Evolutionary conservation across 2,797 vertebrate species (phyloP), one percentile per base, ranked within the genome.

Genomic region (Silurus lanzhouensis): DNA sequence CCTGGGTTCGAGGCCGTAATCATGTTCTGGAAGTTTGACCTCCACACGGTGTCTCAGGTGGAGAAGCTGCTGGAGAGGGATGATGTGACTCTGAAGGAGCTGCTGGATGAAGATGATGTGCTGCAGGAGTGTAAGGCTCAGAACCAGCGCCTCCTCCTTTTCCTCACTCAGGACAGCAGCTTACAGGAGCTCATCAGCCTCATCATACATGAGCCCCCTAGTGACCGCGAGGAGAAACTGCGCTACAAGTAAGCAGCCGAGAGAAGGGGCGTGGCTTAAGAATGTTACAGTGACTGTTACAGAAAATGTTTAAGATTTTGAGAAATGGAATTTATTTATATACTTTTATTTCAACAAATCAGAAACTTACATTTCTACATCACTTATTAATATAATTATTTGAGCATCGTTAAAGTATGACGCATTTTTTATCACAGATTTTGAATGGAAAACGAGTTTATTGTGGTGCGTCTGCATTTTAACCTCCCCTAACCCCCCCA

Each of bases 21-120:
- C 93, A 99, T 99, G 98, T 99, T 99, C 95, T 99, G 98, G 98
- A 99, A 98, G 96, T 99, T 99, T 44, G 97, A 99, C 92, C 88
- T 99, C 91, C 98, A 98, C 93, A 96, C 96, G 74, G 96, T 97
- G 52, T 99, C 98, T 31, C 97, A 99, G 46, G 95, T 99, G 17
- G 98, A 99, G 93, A 98, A 98, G 95, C 96, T 99, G 92, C 95
- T 99, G 93, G 97, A 99, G 88, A 96, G 95, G 88, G 97, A 98
- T 90, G 97, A 97, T 83, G 97, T 99, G 93, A 98, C 95, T 0
- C 93, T 99, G 89, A 93, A 91, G 4, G 98, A 99, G 93, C 90
- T 99, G 89, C 97, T 99, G 97, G 98, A 99, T 4, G 98, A 99
- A 91, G 98, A 99, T 44, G 98, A 99, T 58, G 93, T 99, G 89